Percentiles rank a stretch among this genome's conserved stretches.
Conservation (phyloP, 2,113 vertebrate genomes). For the Tetraodon nigroviridis region DNA sequence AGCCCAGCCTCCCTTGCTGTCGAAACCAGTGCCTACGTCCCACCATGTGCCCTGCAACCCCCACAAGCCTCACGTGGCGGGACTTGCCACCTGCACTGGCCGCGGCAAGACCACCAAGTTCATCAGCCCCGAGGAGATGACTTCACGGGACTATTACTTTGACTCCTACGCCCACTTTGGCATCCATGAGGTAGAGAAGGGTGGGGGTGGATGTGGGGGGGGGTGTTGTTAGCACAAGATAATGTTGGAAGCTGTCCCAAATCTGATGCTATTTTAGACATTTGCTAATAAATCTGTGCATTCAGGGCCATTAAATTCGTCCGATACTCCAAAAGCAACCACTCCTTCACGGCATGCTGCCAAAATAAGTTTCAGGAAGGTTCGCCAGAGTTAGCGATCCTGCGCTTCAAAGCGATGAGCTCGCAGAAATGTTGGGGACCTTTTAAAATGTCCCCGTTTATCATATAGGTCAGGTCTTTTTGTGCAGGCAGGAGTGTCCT, state of each 20-base stretch:
- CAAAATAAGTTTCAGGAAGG: background rate
- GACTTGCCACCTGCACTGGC: conserved; percentile 82
- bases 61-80: conserved; percentile 67
- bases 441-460: conserved; percentile 57
- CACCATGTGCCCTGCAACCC: conserved; percentile 76
- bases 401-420: conserved; percentile 8
- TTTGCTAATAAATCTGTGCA: conserved; percentile 1
- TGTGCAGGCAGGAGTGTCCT: conserved; percentile 39
- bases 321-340: background rate
- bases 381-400: conserved; percentile 37
- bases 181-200: conserved; percentile 88
- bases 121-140: conserved; percentile 96
- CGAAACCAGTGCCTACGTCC: conserved; percentile 82
- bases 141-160: conserved; percentile 96
- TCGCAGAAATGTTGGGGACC: conserved; percentile 40
- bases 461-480: conserved; percentile 65
- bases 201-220: no score
- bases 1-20: conserved; percentile 76
- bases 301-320: no score
- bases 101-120: conserved; percentile 90
- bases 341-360: conserved; percentile 3
- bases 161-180: conserved; percentile 98
- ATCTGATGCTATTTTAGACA: conserved; percentile 1
- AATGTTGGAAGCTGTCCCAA: background rate
- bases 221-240: no score